Percentiles rank a stretch among this genome's conserved stretches.
Conservation (phyloP, 2,113 vertebrate species). For the Neogale vison region DNA sequence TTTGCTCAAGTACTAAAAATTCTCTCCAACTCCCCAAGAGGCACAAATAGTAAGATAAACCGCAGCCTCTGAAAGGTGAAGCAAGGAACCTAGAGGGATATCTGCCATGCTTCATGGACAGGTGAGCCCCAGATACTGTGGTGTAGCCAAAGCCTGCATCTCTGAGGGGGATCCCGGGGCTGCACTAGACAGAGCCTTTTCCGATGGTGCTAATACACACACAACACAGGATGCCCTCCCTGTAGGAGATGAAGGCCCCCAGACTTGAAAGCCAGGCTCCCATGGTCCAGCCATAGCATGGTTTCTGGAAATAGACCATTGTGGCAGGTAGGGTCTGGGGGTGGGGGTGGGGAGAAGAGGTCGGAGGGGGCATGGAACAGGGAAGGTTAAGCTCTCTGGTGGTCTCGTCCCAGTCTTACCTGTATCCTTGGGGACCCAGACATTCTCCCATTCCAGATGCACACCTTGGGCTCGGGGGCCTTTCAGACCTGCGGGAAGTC, state of each 20-base stretch:
- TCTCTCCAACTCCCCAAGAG: neutral
- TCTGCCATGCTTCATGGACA: neutral
- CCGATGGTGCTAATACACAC: too few relatives aligned
- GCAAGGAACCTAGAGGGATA: neutral
- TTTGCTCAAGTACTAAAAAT: constrained; percentile 13
- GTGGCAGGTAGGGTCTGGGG: neutral
- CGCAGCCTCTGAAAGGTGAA: neutral
- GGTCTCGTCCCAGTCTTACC: neutral
- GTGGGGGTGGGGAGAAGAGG: neutral
- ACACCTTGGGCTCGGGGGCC: neutral
- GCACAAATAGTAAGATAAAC: neutral
- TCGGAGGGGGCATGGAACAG: fast-evolving
- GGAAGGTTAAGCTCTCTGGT: neutral
- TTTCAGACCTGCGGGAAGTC: neutral
- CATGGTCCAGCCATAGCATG: too few relatives aligned
- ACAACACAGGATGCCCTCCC: neutral
- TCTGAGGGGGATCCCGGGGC: neutral
- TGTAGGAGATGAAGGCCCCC: neutral
- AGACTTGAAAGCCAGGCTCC: neutral
- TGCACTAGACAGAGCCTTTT: fast-evolving
- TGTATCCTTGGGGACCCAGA: neutral
- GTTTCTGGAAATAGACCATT: neutral
- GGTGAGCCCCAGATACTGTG: neutral
- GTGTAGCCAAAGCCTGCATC: fast-evolving
- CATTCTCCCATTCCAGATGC: too few relatives aligned